These are phyloP conservation scores for Pantelozetes paolii DNA, from an alignment of 2,888 invertebrate species.

Conservation along the genomic window DNA sequence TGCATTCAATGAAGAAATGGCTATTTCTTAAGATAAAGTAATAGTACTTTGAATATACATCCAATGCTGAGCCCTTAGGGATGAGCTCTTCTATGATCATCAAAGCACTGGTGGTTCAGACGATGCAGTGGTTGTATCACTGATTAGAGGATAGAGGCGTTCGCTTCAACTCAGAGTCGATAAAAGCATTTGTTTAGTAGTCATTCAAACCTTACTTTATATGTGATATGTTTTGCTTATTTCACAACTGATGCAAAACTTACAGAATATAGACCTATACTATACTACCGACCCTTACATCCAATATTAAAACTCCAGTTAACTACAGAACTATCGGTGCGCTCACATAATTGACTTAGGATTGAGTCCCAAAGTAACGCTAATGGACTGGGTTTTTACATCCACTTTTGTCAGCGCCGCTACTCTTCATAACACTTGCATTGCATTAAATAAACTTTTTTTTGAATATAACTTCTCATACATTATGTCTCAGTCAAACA, in stretches of 20 bases:
- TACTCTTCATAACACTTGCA: too few species aligned
- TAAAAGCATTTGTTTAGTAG: conserved; percentile 4
- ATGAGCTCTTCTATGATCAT: conserved; percentile 23
- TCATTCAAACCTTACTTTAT: conserved; percentile 1
- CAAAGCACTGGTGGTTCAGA: background rate
- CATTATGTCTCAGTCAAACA: too few species aligned
- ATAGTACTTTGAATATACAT: conserved; percentile 14
- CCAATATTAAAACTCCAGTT: too few species aligned
- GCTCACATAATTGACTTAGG: conserved; percentile 34
- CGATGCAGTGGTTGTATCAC: conserved; percentile 7
- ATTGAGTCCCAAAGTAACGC: conserved; percentile 29
- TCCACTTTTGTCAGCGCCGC: conserved; percentile 10
- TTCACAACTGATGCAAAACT: background rate
- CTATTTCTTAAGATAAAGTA: background rate
- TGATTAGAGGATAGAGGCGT: conserved; percentile 31
- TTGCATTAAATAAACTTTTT: background rate
- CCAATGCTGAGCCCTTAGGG: background rate
- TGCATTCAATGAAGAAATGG: background rate
- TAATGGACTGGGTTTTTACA: conserved; percentile 21
- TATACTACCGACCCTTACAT: background rate
- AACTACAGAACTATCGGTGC: background rate
- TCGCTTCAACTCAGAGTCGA: background rate
- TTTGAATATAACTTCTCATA: background rate
- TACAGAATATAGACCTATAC: conserved; percentile 23
- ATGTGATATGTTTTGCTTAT: background rate